A percentile compares a stretch with the other conserved stretches of the same genome.
phyloP scores from a whole-genome alignment of 2,888 invertebrate species.

The Neuroscelio doddi region DNA sequence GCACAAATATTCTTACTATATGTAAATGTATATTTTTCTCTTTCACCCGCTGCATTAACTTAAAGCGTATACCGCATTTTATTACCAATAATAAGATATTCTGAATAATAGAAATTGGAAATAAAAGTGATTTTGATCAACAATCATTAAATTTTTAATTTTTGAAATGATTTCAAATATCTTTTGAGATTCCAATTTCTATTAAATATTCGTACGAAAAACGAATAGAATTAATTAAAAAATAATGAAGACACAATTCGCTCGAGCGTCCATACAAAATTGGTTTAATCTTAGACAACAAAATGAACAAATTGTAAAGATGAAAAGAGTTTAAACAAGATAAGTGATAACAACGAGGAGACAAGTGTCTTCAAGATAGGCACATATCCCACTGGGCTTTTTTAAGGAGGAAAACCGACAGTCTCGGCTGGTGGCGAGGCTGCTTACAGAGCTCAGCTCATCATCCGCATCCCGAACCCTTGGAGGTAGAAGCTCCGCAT shows the following conservation, averaged over 20 bases:
- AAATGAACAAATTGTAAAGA: neutral
- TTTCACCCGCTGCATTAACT: slow-evolving; percentile 12
- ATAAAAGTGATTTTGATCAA: too few species aligned
- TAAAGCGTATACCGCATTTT: slow-evolving; percentile 6
- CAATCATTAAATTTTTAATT: too few species aligned
- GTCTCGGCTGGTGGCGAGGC: slow-evolving; percentile 67
- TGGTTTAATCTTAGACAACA: neutral
- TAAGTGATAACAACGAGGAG: neutral
- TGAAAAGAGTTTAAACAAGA: neutral
- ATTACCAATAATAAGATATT: slow-evolving; percentile 5
- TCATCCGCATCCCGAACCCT: slow-evolving; percentile 57
- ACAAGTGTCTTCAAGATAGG: slow-evolving; percentile 34
- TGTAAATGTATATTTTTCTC: slow-evolving; percentile 9
- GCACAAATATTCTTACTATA: slow-evolving; percentile 14
- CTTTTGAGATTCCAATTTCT: slow-evolving; percentile 11
- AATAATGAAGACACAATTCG: neutral
- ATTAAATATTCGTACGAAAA: neutral
- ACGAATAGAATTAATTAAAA: neutral
- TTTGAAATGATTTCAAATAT: too few species aligned
- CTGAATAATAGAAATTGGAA: neutral
- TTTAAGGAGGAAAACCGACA: slow-evolving; percentile 68
- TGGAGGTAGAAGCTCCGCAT: slow-evolving; percentile 66
- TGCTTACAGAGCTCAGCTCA: slow-evolving; percentile 64
- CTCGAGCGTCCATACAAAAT: neutral
- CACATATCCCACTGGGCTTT: slow-evolving; percentile 60